Conservation (phyloP, 2,113 vertebrate genomes). For the Zingel zingel region DNA sequence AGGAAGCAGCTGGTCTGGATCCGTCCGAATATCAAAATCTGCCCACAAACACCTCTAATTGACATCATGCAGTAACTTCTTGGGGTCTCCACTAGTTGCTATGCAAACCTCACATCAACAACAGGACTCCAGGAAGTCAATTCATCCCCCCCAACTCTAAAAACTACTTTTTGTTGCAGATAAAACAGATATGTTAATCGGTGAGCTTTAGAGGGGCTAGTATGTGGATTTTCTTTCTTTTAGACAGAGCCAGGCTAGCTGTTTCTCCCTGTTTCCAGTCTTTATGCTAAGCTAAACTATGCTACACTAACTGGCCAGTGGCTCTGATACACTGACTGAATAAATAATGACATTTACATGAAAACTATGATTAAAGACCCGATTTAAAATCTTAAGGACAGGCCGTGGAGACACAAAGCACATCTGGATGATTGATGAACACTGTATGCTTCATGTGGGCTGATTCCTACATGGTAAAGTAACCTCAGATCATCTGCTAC, state of each 20-base stretch:
- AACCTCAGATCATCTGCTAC: neutral
- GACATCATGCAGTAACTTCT: no score
- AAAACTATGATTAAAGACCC: neutral
- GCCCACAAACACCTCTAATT: no score
- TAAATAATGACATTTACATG: neutral
- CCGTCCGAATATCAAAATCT: neutral
- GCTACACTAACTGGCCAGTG: no score
- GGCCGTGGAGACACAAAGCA: neutral
- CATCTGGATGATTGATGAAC: constrained; percentile 20
- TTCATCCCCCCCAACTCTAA: no score
- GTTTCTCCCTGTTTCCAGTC: no score
- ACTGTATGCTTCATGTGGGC: neutral
- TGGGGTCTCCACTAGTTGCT: no score
- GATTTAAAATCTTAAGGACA: neutral
- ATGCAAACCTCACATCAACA: no score
- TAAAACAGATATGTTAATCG: neutral
- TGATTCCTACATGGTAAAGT: neutral
- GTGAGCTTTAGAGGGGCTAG: neutral
- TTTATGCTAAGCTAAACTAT: no score
- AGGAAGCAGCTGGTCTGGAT: neutral
- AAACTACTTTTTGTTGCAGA: no score
- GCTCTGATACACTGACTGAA: no score
- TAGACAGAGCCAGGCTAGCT: no score
- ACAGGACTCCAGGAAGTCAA: neutral
- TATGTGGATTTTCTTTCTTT: neutral